These are phyloP conservation scores for Vulpes ferrilata DNA, from an alignment of 2,113 vertebrate species.

Conservation along the genomic window DNA sequence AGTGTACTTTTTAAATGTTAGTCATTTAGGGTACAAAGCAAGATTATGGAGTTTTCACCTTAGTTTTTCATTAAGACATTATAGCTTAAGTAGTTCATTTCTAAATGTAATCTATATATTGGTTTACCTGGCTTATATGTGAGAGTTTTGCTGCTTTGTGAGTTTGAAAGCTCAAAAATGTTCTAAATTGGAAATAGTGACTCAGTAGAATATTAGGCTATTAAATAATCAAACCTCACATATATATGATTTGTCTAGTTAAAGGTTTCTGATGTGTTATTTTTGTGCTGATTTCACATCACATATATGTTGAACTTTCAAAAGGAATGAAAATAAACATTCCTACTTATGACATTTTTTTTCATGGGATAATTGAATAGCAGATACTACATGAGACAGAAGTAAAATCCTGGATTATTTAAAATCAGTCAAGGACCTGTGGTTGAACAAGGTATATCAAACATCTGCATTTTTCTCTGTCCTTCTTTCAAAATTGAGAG, in stretches of 20 bases:
- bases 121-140: slow-evolving; percentile 22
- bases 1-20: slow-evolving; percentile 13
- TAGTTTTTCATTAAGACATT: neutral
- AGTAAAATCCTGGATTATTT: neutral
- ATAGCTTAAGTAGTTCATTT: slow-evolving; percentile 23
- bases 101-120: slow-evolving; percentile 38
- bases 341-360: neutral
- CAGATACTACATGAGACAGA: neutral
- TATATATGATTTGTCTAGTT: neutral
- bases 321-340: slow-evolving; percentile 53
- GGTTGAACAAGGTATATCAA: neutral
- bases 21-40: neutral
- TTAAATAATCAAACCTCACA: neutral
- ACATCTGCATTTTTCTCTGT: neutral
- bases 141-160: slow-evolving; percentile 21
- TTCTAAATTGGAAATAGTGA: neutral
- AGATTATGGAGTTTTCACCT: slow-evolving; percentile 16
- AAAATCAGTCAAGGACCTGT: neutral
- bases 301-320: neutral
- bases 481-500: neutral
- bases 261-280: neutral
- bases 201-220: neutral
- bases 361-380: slow-evolving; percentile 19
- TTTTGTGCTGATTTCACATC: slow-evolving; percentile 57
- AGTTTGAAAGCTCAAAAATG: slow-evolving; percentile 1